phyloP scores from a whole-genome alignment of 2,797 vertebrate species.

The Pseudochromis fuscus region DNA sequence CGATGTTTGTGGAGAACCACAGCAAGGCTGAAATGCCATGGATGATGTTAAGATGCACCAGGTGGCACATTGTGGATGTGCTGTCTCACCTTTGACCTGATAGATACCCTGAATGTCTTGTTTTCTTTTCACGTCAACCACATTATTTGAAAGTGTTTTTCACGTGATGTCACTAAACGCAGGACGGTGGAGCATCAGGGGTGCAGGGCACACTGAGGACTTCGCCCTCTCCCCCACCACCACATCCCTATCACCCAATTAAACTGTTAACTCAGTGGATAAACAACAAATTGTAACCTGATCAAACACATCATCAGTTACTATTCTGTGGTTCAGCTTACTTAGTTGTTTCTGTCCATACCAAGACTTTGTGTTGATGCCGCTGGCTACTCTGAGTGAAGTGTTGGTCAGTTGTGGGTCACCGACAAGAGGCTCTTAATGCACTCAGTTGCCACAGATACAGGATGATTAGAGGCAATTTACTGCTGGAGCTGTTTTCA shows the following conservation, averaged over 20 bases:
- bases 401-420: conserved; percentile 43
- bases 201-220: no score
- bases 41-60: neutral
- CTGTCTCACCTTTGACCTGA: neutral
- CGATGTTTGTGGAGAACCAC: neutral
- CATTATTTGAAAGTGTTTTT: neutral
- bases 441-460: conserved; percentile 71
- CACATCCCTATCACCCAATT: no score
- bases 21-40: conserved; percentile 5
- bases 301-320: neutral
- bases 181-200: no score
- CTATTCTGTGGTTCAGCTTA: neutral
- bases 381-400: conserved; percentile 30
- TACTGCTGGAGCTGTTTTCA: conserved; percentile 59
- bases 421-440: conserved; percentile 46
- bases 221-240: no score
- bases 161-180: no score
- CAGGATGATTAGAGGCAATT: conserved; percentile 71
- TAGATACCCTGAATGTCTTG: neutral
- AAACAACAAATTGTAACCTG: neutral
- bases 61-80: neutral
- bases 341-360: neutral
- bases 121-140: neutral
- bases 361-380: neutral
- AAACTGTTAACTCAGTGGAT: neutral